Evolutionary conservation across 2,888 invertebrate genomes (phyloP).

Genomic region (Trichogramma dendrolimi): DNA sequence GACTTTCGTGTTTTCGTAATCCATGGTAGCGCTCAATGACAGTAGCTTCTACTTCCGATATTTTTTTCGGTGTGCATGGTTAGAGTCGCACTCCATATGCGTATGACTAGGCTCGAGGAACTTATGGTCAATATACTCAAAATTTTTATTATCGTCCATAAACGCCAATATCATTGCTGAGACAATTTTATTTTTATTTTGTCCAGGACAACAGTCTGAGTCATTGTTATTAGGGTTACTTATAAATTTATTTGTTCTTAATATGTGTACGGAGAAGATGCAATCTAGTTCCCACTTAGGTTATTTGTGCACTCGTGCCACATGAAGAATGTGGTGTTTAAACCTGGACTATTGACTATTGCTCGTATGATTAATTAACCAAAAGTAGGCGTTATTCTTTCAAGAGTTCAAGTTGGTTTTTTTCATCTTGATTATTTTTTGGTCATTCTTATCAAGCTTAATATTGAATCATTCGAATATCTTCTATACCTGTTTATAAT

Average conservation of each 20-base stretch:
- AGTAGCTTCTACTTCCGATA: too few relatives aligned
- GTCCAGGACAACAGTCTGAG: constrained; percentile 33
- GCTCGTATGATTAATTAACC: too few relatives aligned
- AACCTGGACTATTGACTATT: background rate
- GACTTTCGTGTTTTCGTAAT: too few relatives aligned
- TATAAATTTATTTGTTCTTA: too few relatives aligned
- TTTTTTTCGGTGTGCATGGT: constrained; percentile 15
- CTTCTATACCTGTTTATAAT: too few relatives aligned
- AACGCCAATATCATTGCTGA: constrained; percentile 30
- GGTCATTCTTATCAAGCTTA: too few relatives aligned
- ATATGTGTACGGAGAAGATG: background rate
- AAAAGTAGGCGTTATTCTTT: too few relatives aligned
- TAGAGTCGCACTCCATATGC: constrained; percentile 18
- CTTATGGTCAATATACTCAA: constrained; percentile 21
- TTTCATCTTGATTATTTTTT: too few relatives aligned
- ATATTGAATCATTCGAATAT: too few relatives aligned
- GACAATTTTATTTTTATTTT: constrained; percentile 35
- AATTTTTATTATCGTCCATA: constrained; percentile 18
- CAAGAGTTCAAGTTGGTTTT: too few relatives aligned
- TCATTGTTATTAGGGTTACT: too few relatives aligned
- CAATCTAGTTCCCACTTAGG: background rate
- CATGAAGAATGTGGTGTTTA: background rate
- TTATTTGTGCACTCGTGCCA: background rate
- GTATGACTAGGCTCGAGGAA: constrained; percentile 20
- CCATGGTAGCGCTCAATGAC: too few relatives aligned